Conservation (phyloP, 2,888 invertebrate species). For the Drepana falcataria region DNA sequence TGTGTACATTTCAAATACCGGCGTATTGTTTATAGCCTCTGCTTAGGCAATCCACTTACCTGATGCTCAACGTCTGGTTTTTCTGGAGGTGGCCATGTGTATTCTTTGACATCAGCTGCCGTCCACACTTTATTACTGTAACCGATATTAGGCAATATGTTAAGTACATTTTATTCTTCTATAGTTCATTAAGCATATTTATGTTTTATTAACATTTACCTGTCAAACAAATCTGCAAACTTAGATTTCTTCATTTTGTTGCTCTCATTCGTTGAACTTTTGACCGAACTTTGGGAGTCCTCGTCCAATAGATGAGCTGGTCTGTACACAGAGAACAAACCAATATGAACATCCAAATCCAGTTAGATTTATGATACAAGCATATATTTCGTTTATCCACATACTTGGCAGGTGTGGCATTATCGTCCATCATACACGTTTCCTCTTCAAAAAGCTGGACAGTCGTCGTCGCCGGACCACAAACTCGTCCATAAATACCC, state of each 20-base stretch:
- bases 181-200: not conserved
- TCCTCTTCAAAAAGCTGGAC: slow-evolving; percentile 85
- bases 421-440: slow-evolving; percentile 87
- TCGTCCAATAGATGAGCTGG: slow-evolving; percentile 80
- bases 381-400: slow-evolving; percentile 15
- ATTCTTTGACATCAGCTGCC: slow-evolving; percentile 94
- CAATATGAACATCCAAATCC: too few species aligned
- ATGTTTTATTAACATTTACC: slow-evolving; percentile 33
- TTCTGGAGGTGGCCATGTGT: slow-evolving; percentile 90
- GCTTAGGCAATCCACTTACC: slow-evolving; percentile 27
- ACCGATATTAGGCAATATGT: slow-evolving; percentile 14
- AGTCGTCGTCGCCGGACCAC: slow-evolving; percentile 70
- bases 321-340: slow-evolving; percentile 27
- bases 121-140: slow-evolving; percentile 81
- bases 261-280: slow-evolving; percentile 85
- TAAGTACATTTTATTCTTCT: not conserved
- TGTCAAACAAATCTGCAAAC: slow-evolving; percentile 71
- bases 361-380: too few species aligned
- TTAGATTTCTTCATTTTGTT: slow-evolving; percentile 71
- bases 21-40: too few species aligned
- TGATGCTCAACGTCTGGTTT: slow-evolving; percentile 48
- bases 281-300: slow-evolving; percentile 90
- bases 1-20: too few species aligned
- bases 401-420: slow-evolving; percentile 72
- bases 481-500: slow-evolving; percentile 72